Evolutionary conservation across 2,797 vertebrate genomes (phyloP), one percentile per base, ranked within the genome.

Genomic region (Sebastes ruberrimus): DNA sequence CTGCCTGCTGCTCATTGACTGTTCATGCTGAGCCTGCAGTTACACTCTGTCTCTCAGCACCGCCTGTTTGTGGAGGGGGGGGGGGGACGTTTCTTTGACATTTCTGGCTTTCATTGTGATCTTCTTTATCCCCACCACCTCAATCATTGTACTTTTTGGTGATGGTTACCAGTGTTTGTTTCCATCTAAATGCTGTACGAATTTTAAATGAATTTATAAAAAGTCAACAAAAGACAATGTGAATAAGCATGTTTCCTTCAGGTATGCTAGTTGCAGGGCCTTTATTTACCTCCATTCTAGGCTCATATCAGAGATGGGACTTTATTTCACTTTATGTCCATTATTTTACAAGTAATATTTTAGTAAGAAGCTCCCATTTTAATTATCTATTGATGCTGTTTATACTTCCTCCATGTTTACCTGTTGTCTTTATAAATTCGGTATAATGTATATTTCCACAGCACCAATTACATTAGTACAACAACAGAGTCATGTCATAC

Each of bases 21-120:
- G 66, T 78, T 92, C 57, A 28, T 84, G 92, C 91, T 92, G 92
- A 93, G 80, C 63, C 78, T 87, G 93, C 91, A 78, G 77, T 92
- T 89, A 78, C 71, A 78, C 33, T 61, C 53, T 32, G 65, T 69
- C 80, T 55, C 71, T 70, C 53, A 42, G 10, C 59, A 22, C 25
- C 18, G 23, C 32, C 27, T 53, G 53, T 64, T 46, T 42, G 28
- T 28, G 25, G 66, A 35, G 57, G 9, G 52, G 18, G 20, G 61
- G 35, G 61, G 42, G 56, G 27, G 10, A 1, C 2, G 6, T 16
- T 66, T 57, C 46, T 63, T 69, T 74, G 10, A 63, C 30, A 38
- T 56, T 25, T 75, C 33, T 22, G 77, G 4, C 32, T 59, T 59
- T 76, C 66, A 70, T 64, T 57, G 28, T 71, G 28, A 16, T n/a